Percentiles rank a stretch among this genome's conserved stretches.
These are phyloP conservation scores for Cynaeus angustus DNA, from an alignment of 2,888 invertebrate genomes.

Conservation along the genomic window DNA sequence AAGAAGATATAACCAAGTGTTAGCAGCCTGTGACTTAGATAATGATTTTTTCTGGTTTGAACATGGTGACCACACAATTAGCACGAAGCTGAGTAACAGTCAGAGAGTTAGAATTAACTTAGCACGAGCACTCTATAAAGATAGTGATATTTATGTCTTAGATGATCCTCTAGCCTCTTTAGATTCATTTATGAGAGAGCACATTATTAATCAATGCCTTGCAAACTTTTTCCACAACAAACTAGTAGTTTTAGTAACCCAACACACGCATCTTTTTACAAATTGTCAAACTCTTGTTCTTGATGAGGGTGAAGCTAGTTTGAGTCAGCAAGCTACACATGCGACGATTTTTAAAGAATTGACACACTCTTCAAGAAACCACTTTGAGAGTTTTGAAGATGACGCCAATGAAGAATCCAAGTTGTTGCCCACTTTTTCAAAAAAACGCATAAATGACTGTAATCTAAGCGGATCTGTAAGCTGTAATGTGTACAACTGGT, in stretches of 20 bases:
- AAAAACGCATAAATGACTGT: background rate
- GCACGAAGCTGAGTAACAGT: conserved; percentile 84
- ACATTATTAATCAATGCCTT: background rate
- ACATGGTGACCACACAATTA: conserved; percentile 83
- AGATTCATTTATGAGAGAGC: conserved; percentile 72
- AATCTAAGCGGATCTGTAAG: background rate
- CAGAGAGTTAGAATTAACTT: conserved; percentile 91
- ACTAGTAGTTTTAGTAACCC: background rate
- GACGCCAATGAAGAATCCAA: background rate
- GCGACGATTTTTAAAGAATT: background rate
- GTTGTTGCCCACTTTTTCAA: conserved; percentile 2
- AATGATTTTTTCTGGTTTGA: conserved; percentile 72
- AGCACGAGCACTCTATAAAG: conserved; percentile 87
- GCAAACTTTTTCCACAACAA: conserved; percentile 77
- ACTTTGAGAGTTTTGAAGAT: background rate
- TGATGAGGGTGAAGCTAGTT: background rate
- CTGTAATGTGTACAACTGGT: background rate
- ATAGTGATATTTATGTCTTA: conserved; percentile 87
- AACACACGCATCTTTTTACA: background rate
- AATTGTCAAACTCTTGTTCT: background rate
- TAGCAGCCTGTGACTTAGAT: conserved; percentile 77
- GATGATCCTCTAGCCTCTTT: conserved; percentile 93
- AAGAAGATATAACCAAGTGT: conserved; percentile 75
- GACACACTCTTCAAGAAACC: background rate
- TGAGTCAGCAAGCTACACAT: background rate